Evolutionary conservation across 2,888 invertebrate species (phyloP).

Genomic region (Eupithecia inturbata): DNA sequence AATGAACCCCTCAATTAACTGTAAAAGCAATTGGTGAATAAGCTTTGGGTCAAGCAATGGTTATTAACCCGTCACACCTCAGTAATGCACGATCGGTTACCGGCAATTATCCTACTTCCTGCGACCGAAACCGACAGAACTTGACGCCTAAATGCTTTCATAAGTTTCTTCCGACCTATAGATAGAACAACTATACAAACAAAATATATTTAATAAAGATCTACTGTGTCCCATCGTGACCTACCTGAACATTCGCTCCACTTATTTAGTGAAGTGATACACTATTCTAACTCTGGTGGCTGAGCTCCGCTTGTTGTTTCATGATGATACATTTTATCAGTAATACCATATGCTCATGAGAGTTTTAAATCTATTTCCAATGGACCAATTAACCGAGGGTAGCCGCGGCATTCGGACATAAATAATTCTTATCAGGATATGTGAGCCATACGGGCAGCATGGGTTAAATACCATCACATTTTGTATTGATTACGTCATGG

Average conservation of each 20-base stretch:
- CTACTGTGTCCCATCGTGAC: slow-evolving; percentile 12
- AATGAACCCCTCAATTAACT: slow-evolving; percentile 44
- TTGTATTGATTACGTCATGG: slow-evolving; percentile 29
- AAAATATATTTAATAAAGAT: slow-evolving; percentile 24
- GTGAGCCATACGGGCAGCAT: slow-evolving; percentile 61
- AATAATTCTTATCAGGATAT: slow-evolving; percentile 73
- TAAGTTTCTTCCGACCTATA: slow-evolving; percentile 30
- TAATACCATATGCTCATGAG: slow-evolving; percentile 44
- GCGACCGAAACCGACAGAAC: slow-evolving; percentile 59
- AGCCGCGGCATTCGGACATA: slow-evolving; percentile 58
- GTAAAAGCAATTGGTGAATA: slow-evolving; percentile 51
- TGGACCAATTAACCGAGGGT: slow-evolving; percentile 53
- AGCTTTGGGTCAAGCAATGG: slow-evolving; percentile 76
- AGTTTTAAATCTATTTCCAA: slow-evolving; percentile 44
- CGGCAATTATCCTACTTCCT: slow-evolving; percentile 77
- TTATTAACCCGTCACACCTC: slow-evolving; percentile 82
- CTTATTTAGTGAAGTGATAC: neutral
- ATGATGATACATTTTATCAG: slow-evolving; percentile 26
- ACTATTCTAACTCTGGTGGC: neutral
- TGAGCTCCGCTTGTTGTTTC: neutral
- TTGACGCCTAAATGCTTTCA: slow-evolving; percentile 54
- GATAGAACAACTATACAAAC: slow-evolving; percentile 11
- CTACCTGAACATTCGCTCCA: slow-evolving; percentile 26
- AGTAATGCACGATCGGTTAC: slow-evolving; percentile 77
- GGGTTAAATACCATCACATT: slow-evolving; percentile 38